These are phyloP conservation scores for Scelioninae gen. 2 DNA, from an alignment of 2,888 invertebrate genomes.

Conservation along the genomic window DNA sequence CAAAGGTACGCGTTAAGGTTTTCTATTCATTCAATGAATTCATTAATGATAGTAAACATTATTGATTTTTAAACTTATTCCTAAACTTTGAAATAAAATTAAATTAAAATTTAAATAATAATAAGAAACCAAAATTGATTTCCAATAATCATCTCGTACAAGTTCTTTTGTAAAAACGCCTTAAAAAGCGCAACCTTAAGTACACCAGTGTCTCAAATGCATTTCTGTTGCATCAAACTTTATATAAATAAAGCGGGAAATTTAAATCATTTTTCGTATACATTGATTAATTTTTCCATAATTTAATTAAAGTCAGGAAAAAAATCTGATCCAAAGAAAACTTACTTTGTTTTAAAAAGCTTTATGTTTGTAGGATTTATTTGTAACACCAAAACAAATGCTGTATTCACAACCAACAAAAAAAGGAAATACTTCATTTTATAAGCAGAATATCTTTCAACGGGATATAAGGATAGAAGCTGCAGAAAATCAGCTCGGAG, in stretches of 20 bases:
- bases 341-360: neutral
- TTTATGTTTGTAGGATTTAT: neutral
- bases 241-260: conserved; percentile 26
- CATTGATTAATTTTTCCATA: neutral
- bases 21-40: neutral
- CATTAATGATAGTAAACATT: neutral
- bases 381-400: neutral
- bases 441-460: neutral
- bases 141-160: neutral
- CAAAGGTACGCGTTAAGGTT: too few relatives aligned
- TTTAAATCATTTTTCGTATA: conserved; percentile 9
- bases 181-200: conserved; percentile 29
- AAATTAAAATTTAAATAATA: neutral
- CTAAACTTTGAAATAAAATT: too few relatives aligned
- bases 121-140: too few relatives aligned
- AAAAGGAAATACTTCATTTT: neutral
- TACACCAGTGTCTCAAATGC: conserved; percentile 21
- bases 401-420: neutral
- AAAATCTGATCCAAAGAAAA: neutral
- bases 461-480: conserved; percentile 51
- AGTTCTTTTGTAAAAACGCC: conserved; percentile 11
- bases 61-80: too few relatives aligned
- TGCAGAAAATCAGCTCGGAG: conserved; percentile 70
- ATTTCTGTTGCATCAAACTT: conserved; percentile 4
- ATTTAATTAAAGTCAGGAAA: neutral